Conservation (phyloP, 2,797 vertebrate genomes). For the Rhinatrema bivittatum region DNA sequence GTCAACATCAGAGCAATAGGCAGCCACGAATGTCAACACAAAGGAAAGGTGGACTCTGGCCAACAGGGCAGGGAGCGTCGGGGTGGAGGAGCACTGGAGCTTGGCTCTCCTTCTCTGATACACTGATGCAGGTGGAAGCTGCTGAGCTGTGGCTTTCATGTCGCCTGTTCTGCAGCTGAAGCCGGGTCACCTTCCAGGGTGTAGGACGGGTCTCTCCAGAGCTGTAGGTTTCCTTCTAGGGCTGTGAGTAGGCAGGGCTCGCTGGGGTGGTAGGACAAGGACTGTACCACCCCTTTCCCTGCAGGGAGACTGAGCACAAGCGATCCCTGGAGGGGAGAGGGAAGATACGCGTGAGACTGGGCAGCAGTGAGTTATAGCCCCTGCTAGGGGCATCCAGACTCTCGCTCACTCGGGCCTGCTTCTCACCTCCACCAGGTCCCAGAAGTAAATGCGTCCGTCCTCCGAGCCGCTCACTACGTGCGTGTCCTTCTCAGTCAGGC, state of each 20-base stretch:
- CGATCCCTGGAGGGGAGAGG: conserved; percentile 56
- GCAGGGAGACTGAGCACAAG: conserved; percentile 65
- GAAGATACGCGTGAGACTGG: accelerated
- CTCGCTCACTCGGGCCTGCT: accelerated
- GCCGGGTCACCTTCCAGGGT: conserved; percentile 21
- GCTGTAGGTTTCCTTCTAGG: conserved; percentile 67
- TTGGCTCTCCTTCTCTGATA: too few relatives aligned
- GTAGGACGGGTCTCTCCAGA: conserved; percentile 70
- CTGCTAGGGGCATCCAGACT: accelerated
- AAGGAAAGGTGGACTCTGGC: too few relatives aligned
- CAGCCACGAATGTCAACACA: too few relatives aligned
- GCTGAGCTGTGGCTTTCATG: too few relatives aligned
- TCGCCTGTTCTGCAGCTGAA: too few relatives aligned
- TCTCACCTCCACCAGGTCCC: conserved; percentile 58
- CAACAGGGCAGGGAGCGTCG: too few relatives aligned
- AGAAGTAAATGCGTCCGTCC: conserved; percentile 84
- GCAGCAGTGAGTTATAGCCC: neutral
- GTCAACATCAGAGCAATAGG: too few relatives aligned
- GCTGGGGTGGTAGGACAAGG: conserved; percentile 75
- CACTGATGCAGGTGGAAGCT: too few relatives aligned
- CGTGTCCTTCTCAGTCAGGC: conserved; percentile 76
- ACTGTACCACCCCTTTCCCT: conserved; percentile 76
- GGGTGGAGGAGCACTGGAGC: too few relatives aligned
- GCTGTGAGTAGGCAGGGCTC: conserved; percentile 72
- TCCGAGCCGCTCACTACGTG: conserved; percentile 87